Percentiles rank a stretch among this genome's conserved stretches.
These are phyloP conservation scores for Zootoca vivipara DNA, from an alignment of 2,113 vertebrate species.

Conservation along the genomic window DNA sequence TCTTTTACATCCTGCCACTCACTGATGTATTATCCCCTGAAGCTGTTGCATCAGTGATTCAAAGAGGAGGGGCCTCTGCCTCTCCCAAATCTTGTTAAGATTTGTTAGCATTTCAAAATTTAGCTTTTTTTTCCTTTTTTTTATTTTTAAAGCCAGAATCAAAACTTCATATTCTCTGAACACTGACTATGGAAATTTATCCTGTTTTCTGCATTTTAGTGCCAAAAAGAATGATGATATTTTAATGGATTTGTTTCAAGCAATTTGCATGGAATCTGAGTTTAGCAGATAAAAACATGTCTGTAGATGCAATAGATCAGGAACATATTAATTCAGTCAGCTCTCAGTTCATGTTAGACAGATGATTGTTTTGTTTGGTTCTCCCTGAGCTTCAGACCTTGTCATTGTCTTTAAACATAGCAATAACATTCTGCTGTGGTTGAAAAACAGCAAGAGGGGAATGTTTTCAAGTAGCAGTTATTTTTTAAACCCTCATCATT, in stretches of 20 bases:
- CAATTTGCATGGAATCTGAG: slow-evolving; percentile 43
- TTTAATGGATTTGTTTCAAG: slow-evolving; percentile 48
- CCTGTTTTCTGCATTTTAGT: slow-evolving; percentile 45
- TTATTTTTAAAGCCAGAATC: slow-evolving; percentile 6
- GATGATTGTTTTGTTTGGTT: slow-evolving; percentile 58
- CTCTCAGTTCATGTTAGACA: slow-evolving; percentile 49
- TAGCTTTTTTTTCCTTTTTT: no score
- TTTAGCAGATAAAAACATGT: slow-evolving; percentile 60
- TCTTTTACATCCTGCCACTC: background rate
- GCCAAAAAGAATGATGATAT: slow-evolving; percentile 43
- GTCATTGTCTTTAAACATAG: slow-evolving; percentile 59
- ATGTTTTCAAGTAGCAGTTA: slow-evolving; percentile 21
- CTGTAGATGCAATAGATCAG: slow-evolving; percentile 54
- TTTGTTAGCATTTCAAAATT: slow-evolving; percentile 1
- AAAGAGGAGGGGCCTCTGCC: background rate
- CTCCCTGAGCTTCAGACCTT: slow-evolving; percentile 32
- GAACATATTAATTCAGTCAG: slow-evolving; percentile 43
- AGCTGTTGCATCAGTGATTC: background rate
- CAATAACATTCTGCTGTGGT: slow-evolving; percentile 34
- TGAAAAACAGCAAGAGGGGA: slow-evolving; percentile 48
- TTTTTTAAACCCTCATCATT: background rate
- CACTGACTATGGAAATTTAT: slow-evolving; percentile 49
- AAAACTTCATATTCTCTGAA: slow-evolving; percentile 54
- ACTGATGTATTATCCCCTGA: background rate
- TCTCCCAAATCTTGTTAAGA: slow-evolving; percentile 5